These are phyloP conservation scores for Falco punctatus DNA, from an alignment of 2,113 vertebrate species.

Conservation along the genomic window DNA sequence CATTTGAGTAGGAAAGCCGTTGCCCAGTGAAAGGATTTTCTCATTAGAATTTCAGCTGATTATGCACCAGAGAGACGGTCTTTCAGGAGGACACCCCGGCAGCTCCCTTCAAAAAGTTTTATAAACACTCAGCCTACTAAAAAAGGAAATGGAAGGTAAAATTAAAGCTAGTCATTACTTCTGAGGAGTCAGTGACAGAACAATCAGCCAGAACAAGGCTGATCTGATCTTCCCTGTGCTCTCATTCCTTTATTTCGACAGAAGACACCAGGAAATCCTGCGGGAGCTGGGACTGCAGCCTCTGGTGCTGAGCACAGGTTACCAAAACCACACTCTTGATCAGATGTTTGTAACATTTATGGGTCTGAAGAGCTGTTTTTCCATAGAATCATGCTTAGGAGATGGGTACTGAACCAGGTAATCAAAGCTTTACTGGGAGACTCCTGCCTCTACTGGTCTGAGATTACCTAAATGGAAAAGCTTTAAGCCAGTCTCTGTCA, in stretches of 20 bases:
- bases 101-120: conserved; percentile 1
- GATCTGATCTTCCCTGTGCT: neutral
- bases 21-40: conserved; percentile 41
- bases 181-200: neutral
- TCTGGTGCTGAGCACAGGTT: neutral
- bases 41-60: conserved; percentile 31
- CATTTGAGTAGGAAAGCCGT: neutral
- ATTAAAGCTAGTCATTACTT: neutral
- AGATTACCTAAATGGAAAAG: neutral
- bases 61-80: conserved; percentile 26
- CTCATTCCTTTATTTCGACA: neutral
- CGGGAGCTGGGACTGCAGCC: neutral
- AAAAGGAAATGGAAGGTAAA: neutral
- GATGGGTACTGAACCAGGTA: neutral
- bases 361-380: neutral
- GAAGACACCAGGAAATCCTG: neutral
- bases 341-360: neutral
- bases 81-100: neutral
- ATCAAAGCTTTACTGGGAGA: neutral
- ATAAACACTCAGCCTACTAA: neutral
- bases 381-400: neutral
- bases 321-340: neutral
- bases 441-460: neutral
- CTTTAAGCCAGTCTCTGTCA: neutral
- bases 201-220: neutral